Percentiles rank a stretch among this genome's conserved stretches.
phyloP scores from a whole-genome alignment of 2,113 vertebrate species.

The Xiphophorus maculatus region DNA sequence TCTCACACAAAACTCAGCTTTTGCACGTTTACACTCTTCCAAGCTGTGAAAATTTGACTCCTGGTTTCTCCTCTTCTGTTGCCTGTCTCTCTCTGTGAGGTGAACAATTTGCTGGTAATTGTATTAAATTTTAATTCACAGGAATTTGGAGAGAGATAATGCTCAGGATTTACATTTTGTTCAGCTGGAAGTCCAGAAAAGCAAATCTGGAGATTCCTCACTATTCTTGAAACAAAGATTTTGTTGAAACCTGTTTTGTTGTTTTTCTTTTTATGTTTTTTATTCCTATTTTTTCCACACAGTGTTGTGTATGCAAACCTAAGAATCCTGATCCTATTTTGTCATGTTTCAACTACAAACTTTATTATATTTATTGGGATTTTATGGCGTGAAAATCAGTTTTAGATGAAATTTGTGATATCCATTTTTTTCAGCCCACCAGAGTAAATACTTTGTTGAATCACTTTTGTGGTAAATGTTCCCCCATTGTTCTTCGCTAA shows the following conservation, averaged over 20 bases:
- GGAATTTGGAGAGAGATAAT: background rate
- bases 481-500: background rate
- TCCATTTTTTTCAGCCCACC: background rate
- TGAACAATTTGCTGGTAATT: background rate
- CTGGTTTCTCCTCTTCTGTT: background rate
- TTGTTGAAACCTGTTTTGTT: too few species aligned
- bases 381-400: background rate
- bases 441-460: background rate
- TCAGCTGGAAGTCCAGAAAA: background rate
- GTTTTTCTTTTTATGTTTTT: too few species aligned
- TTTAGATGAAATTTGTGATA: too few species aligned
- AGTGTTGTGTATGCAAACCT: background rate
- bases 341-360: background rate
- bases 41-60: too few species aligned
- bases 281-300: background rate
- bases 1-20: too few species aligned
- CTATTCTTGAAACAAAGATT: too few species aligned
- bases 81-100: background rate
- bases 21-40: too few species aligned
- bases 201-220: background rate
- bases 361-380: background rate
- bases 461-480: too few species aligned
- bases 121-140: background rate
- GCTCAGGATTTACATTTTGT: too few species aligned
- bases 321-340: background rate